Conservation (phyloP, 2,888 invertebrate species). For the Busseola fusca region DNA sequence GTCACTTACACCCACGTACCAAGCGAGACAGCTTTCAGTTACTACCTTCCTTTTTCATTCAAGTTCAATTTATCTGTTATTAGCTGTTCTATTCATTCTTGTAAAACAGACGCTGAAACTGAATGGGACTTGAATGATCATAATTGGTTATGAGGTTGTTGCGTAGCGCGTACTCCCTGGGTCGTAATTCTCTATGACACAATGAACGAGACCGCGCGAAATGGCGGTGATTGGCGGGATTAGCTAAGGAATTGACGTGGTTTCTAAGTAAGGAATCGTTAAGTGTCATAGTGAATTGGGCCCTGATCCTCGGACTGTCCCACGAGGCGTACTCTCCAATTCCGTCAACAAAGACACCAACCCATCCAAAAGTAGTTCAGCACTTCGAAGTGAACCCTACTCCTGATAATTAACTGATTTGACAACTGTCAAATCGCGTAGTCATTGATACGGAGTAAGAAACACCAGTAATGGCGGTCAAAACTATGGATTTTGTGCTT, state of each 20-base stretch:
- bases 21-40: constrained; percentile 41
- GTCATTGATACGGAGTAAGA: neutral
- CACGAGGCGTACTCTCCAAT: neutral
- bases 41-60: constrained; percentile 33
- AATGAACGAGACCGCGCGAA: neutral
- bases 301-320: constrained; percentile 5
- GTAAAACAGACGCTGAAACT: constrained; percentile 17
- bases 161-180: constrained; percentile 12
- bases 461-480: neutral
- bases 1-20: constrained; percentile 66
- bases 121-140: constrained; percentile 21
- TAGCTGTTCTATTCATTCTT: constrained; percentile 25
- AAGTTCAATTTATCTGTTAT: constrained; percentile 33
- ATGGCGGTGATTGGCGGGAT: neutral
- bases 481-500: neutral
- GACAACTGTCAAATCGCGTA: neutral
- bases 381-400: neutral
- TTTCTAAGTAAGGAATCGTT: neutral
- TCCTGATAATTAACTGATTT: neutral
- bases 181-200: neutral
- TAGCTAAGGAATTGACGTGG: neutral
- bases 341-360: neutral
- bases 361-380: neutral
- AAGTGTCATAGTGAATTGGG: neutral
- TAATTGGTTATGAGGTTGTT: neutral